Conservation (phyloP, 2,113 vertebrate genomes). For the Plectropomus leopardus region DNA sequence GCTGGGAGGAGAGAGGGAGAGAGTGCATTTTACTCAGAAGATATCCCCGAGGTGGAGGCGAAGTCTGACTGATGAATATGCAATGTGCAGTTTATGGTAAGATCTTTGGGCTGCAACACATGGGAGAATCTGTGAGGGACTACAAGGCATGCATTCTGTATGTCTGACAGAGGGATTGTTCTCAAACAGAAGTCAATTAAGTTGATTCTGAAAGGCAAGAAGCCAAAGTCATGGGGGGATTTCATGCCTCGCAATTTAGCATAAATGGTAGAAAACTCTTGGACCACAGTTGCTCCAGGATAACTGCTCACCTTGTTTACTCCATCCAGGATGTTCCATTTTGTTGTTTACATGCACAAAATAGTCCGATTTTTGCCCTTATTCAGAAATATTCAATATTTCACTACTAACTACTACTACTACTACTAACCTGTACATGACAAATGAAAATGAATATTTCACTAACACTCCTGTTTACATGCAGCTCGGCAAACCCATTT, state of each 20-base stretch:
- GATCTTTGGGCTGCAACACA: constrained; percentile 31
- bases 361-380: too few relatives aligned
- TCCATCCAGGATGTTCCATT: constrained; percentile 3
- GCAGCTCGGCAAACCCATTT: too few relatives aligned
- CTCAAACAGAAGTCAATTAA: constrained; percentile 53
- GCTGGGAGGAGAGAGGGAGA: constrained; percentile 14
- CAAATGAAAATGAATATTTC: too few relatives aligned
- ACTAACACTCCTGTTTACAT: too few relatives aligned
- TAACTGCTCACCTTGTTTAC: constrained; percentile 15
- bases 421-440: too few relatives aligned
- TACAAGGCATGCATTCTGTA: constrained; percentile 24
- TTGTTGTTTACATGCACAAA: too few relatives aligned
- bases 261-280: constrained; percentile 20
- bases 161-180: constrained; percentile 24
- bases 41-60: constrained; percentile 46
- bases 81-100: constrained; percentile 49
- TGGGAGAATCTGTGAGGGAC: constrained; percentile 15
- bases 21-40: constrained; percentile 29
- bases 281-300: neutral
- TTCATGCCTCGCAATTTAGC: constrained; percentile 4
- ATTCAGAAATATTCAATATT: too few relatives aligned
- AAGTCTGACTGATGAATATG: constrained; percentile 61
- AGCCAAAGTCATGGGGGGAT: neutral
- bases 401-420: too few relatives aligned
- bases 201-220: constrained; percentile 21